Evolutionary conservation across 2,888 invertebrate species (phyloP).

Genomic region (Exephanes ischioxanthus): DNA sequence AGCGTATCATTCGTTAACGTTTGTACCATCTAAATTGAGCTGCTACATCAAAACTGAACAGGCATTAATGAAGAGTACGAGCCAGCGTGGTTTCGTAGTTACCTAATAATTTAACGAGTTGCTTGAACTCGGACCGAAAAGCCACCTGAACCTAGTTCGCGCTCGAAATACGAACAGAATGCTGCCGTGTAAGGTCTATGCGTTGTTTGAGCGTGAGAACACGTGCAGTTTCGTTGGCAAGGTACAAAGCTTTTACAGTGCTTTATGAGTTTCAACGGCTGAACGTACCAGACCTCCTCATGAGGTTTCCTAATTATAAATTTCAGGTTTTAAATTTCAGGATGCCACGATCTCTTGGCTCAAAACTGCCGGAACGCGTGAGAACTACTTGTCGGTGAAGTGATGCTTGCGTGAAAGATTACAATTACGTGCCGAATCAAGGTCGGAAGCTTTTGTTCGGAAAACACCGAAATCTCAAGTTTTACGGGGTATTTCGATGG

Average conservation of each 20-base stretch:
- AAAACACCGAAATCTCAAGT: background rate
- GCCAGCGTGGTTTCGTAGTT: background rate
- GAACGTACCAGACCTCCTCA: background rate
- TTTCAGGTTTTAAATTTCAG: constrained; percentile 10
- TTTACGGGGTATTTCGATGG: background rate
- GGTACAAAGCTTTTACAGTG: constrained; percentile 20
- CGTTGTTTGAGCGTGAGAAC: background rate
- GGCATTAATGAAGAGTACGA: background rate
- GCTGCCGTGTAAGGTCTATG: background rate
- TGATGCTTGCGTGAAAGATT: background rate
- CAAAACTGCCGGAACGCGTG: background rate
- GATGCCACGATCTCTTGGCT: background rate
- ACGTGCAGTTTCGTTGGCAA: background rate
- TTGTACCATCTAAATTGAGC: background rate
- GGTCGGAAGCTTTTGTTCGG: no score
- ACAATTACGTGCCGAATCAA: no score
- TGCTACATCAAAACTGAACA: background rate
- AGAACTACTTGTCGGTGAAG: background rate
- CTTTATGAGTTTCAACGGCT: background rate
- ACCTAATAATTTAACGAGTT: background rate
- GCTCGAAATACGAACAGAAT: background rate
- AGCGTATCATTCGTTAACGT: background rate
- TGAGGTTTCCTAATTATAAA: constrained; percentile 26
- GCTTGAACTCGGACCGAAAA: background rate
- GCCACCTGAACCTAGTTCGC: background rate